A percentile compares a stretch with the other conserved stretches of the same genome.
phyloP scores from a whole-genome alignment of 30 jellyfish, hydroid and myxozoan genomes.

The Aurelia sp. region DNA sequence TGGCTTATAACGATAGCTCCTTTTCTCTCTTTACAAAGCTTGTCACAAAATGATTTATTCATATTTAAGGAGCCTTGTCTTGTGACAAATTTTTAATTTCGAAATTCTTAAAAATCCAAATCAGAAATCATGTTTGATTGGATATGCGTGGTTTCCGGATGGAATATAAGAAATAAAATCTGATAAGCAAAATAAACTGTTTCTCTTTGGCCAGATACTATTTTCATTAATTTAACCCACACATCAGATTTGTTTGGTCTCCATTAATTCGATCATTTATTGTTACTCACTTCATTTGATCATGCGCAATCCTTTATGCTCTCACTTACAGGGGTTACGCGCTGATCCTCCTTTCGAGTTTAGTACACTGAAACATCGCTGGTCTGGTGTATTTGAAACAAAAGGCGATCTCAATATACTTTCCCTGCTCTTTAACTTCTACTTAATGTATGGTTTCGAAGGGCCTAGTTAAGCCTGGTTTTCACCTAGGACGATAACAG shows the following conservation, averaged over 20 bases:
- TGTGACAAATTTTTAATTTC: neutral
- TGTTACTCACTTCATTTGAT: constrained; percentile 2
- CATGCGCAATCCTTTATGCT: too few relatives aligned
- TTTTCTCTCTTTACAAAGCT: neutral
- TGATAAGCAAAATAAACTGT: constrained; percentile 26
- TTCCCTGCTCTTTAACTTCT: too few relatives aligned
- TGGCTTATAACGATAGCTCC: neutral
- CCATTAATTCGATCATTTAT: constrained; percentile 32
- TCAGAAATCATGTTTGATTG: constrained; percentile 2
- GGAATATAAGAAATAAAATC: neutral
- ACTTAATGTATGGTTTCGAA: too few relatives aligned
- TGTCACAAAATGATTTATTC: constrained; percentile 1
- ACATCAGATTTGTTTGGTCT: constrained; percentile 18
- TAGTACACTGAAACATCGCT: too few relatives aligned
- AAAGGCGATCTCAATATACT: too few relatives aligned
- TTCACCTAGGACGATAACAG: too few relatives aligned
- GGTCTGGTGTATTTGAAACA: too few relatives aligned
- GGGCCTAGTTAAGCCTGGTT: too few relatives aligned
- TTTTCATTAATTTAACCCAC: constrained; percentile 23
- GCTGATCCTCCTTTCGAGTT: too few relatives aligned
- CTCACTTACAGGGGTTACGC: too few relatives aligned
- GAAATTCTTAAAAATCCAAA: neutral
- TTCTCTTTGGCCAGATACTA: neutral
- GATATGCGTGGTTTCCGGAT: constrained; percentile 35
- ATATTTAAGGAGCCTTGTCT: neutral